These are phyloP conservation scores for Gadopsis bispinosus DNA, from an alignment of 2,797 vertebrate species.

Conservation along the genomic window DNA sequence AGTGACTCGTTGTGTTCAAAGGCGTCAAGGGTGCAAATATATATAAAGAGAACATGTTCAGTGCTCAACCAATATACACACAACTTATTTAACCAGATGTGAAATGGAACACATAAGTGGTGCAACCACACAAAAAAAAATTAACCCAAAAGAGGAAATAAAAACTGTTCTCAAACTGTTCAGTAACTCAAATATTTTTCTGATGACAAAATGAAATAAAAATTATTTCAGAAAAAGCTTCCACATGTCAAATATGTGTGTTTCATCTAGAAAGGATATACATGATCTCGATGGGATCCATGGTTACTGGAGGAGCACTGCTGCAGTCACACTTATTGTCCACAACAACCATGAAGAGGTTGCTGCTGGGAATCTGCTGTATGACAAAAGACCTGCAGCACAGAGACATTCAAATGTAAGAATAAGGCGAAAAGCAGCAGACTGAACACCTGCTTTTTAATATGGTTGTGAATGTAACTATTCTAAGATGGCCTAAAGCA, in stretches of 20 bases:
- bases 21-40: constrained; percentile 76
- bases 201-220: neutral
- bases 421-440: neutral
- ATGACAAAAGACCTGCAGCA: constrained; percentile 96
- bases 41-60: neutral
- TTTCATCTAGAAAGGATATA: constrained; percentile 92
- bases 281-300: constrained; percentile 97
- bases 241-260: neutral
- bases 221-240: neutral
- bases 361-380: constrained; percentile 99
- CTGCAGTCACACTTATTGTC: constrained; percentile 96
- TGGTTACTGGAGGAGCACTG: constrained; percentile 90
- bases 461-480: neutral
- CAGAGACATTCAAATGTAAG: constrained; percentile 2
- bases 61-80: neutral
- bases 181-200: neutral
- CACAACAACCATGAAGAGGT: constrained; percentile 99
- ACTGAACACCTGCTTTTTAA: neutral
- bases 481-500: constrained; percentile 36
- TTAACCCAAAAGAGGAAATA: neutral
- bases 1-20: constrained; percentile 97
- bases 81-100: neutral
- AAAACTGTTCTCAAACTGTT: neutral
- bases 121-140: neutral
- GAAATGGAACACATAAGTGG: neutral